Conservation (phyloP, 2,113 vertebrate species). For the Phrynocephalus versicolor region DNA sequence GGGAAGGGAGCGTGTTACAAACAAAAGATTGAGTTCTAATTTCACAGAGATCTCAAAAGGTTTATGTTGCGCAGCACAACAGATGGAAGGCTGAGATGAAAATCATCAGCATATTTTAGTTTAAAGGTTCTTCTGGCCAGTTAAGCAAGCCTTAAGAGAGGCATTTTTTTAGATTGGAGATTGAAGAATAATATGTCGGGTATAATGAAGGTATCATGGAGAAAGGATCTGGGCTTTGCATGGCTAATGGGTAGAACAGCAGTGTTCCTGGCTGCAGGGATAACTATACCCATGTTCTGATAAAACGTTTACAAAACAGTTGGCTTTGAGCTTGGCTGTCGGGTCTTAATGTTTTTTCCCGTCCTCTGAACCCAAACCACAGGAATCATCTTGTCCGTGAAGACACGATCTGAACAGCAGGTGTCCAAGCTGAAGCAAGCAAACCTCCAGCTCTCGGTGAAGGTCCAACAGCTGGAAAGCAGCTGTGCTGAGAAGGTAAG, state of each 20-base stretch:
- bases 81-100: no score
- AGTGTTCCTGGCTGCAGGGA: not conserved
- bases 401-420: slow-evolving; percentile 85
- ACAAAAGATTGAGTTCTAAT: no score
- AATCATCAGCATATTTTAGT: no score
- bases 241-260: not conserved
- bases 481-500: slow-evolving; percentile 83
- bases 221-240: no score
- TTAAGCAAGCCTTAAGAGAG: no score
- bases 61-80: no score
- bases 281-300: not conserved
- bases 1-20: no score
- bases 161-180: no score
- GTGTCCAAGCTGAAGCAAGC: slow-evolving; percentile 85
- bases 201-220: no score
- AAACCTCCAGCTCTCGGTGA: slow-evolving; percentile 82
- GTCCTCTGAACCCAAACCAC: slow-evolving; percentile 16
- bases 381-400: slow-evolving; percentile 92
- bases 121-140: no score
- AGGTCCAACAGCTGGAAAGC: slow-evolving; percentile 84
- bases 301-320: slow-evolving; percentile 22
- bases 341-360: not conserved
- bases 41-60: no score
- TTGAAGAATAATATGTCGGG: no score
- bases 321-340: not conserved